A percentile compares a stretch with the other conserved stretches of the same genome.
Evolutionary conservation across 2,113 vertebrate genomes (phyloP).

Genomic region (Syngnathus floridae): DNA sequence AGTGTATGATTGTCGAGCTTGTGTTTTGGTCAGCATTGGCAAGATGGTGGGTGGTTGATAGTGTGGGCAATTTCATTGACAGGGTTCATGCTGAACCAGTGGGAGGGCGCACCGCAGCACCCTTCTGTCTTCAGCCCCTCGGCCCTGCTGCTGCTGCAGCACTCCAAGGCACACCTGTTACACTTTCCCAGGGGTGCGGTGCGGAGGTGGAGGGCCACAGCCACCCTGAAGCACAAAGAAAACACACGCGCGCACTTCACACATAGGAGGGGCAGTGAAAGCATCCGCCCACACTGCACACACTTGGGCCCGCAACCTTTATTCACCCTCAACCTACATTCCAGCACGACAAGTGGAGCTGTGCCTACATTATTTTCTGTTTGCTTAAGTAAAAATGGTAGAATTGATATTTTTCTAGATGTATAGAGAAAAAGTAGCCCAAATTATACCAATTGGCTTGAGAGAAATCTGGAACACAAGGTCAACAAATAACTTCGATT

Average conservation of each 20-base stretch:
- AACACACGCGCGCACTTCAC: conserved; percentile 14
- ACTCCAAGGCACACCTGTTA: conserved; percentile 83
- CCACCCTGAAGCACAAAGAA: conserved; percentile 65
- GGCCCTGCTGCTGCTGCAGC: conserved; percentile 59
- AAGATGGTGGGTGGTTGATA: conserved; percentile 10
- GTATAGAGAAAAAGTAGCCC: background rate
- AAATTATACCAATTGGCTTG: background rate
- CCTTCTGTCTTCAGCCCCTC: conserved; percentile 8
- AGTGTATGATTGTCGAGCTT: conserved; percentile 11
- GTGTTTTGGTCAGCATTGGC: conserved; percentile 11
- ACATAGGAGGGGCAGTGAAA: conserved; percentile 21
- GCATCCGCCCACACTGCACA: conserved; percentile 37
- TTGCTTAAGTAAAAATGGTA: background rate
- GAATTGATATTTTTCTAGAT: background rate
- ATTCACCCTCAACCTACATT: conserved; percentile 37
- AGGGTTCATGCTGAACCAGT: conserved; percentile 14
- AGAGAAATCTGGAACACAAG: background rate
- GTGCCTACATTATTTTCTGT: background rate
- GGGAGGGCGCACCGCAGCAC: conserved; percentile 12
- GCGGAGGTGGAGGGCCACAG: conserved; percentile 66
- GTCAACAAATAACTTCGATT: background rate
- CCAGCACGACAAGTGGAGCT: conserved; percentile 31
- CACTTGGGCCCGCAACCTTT: conserved; percentile 35
- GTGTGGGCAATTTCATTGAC: conserved; percentile 19
- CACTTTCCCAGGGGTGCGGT: conserved; percentile 81